Evolutionary conservation across 2,888 invertebrate genomes (phyloP).

Genomic region (Tridacna gigas): DNA sequence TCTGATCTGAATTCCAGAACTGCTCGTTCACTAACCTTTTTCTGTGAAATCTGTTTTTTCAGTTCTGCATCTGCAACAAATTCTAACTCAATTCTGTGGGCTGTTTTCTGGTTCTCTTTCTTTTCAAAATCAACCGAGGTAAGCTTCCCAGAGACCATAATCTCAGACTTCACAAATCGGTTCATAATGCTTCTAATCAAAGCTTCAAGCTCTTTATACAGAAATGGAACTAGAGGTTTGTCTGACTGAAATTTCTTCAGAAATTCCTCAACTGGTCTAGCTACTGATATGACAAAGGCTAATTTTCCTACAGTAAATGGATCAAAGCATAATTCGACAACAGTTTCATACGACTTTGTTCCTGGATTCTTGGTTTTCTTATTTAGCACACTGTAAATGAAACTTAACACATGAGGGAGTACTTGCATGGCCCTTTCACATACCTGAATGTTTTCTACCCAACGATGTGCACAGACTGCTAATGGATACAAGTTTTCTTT

Average conservation of each 20-base stretch:
- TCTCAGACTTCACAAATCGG: not conserved
- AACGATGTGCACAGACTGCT: not conserved
- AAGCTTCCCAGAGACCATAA: not conserved
- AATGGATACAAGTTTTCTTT: not conserved
- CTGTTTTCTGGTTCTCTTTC: not conserved
- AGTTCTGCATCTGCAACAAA: not conserved
- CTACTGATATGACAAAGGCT: not conserved
- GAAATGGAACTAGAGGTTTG: constrained; percentile 1
- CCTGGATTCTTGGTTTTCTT: not conserved
- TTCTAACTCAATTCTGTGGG: not conserved
- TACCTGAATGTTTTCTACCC: not conserved
- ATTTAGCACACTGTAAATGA: not conserved
- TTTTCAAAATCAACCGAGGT: constrained; percentile 1
- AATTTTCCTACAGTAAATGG: not conserved
- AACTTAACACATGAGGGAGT: not conserved
- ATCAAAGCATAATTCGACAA: not conserved
- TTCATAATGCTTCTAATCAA: not conserved
- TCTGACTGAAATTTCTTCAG: constrained; percentile 1
- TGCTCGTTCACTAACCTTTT: not conserved
- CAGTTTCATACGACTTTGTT: not conserved
- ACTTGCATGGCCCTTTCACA: not conserved
- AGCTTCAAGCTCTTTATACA: constrained; percentile 1
- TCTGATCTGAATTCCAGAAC: constrained; percentile 1
- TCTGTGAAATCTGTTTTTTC: not conserved
- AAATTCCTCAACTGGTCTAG: constrained; percentile 1